Evolutionary conservation across 1,140 invertebrate genomes (phyloP), one percentile per base, ranked within the genome.

Genomic region (Antheraea mylitta): DNA sequence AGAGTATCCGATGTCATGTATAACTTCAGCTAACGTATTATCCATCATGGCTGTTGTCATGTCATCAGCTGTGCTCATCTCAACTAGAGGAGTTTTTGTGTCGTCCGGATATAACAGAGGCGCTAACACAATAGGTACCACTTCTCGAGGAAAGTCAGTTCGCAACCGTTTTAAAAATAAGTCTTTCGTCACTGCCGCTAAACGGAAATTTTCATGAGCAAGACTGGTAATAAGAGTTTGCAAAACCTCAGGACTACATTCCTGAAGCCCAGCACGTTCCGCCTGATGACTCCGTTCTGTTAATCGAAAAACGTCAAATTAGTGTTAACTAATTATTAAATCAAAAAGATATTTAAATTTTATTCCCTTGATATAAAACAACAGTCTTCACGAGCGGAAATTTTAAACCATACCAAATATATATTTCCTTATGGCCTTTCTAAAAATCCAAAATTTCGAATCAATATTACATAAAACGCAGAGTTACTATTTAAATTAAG

Each of bases 1-100:
- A 69, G 95, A 93, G 89, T 97, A 98, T 53, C 98, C 97, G 77
- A 98, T 94, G 92, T 99, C 98, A 85, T 96, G 94, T 76, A 99
- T 95, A 78, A 99, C 93, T 80, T 99, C 96, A 68, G 96, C 95
- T 77, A 97, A 89, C 71, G 96, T 95, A 83, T 94, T 95, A 68
- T 96, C 95, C 92, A 95, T 94, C 94, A 96, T 94, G 70, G 93
- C 92, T 69, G 92, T 85, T 71, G 90, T 89, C 92, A 91, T 93
- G 76, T 92, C 93, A 83, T 91, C 93, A 63, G 87, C 82, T 75
- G 90, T 88, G 66, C 89, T 89, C 91, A 92, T 92, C 80, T 93
- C 91, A 78, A 86, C 94, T 66, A 96, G 94, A 66, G 95, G 93
- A 78, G 95, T 93, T 92, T 97, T 96, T 79, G 95, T 94, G 82